Evolutionary conservation across 2,113 vertebrate species (phyloP).

Genomic region (Tringa solitaria): DNA sequence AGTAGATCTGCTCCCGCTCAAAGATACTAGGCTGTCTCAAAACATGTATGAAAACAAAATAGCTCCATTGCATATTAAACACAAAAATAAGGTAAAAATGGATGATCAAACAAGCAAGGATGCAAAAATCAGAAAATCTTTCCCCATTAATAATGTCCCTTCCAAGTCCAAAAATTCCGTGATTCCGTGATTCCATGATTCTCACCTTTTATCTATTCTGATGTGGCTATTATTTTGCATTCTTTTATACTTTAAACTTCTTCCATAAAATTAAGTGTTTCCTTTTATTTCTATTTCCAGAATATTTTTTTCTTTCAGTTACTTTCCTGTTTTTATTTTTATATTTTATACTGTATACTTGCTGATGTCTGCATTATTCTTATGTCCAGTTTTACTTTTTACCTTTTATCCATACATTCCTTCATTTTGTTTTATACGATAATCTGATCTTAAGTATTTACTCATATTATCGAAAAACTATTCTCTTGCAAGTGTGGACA

Average conservation of each 20-base stretch:
- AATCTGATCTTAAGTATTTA: not conserved
- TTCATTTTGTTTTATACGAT: not conserved
- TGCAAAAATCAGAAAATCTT: not conserved
- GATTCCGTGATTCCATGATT: not conserved
- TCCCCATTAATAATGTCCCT: not conserved
- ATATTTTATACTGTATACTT: not conserved
- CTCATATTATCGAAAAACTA: not conserved
- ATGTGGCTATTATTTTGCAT: not conserved
- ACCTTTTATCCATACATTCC: not conserved
- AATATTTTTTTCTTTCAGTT: not conserved
- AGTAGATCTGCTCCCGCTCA: not conserved
- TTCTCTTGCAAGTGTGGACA: not conserved
- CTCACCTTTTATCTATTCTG: not conserved
- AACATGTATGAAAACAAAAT: not conserved
- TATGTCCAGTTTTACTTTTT: not conserved
- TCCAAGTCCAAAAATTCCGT: too few species aligned
- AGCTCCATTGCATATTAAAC: not conserved
- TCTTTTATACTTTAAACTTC: not conserved
- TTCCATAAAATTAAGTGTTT: not conserved
- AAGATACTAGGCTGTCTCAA: not conserved
- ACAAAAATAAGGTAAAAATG: not conserved
- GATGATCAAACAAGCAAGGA: not conserved
- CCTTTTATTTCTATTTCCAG: not conserved
- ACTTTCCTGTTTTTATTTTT: not conserved
- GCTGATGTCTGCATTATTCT: not conserved